Evolutionary conservation across 2,113 vertebrate genomes (phyloP).

Genomic region (Neoarius graeffei): DNA sequence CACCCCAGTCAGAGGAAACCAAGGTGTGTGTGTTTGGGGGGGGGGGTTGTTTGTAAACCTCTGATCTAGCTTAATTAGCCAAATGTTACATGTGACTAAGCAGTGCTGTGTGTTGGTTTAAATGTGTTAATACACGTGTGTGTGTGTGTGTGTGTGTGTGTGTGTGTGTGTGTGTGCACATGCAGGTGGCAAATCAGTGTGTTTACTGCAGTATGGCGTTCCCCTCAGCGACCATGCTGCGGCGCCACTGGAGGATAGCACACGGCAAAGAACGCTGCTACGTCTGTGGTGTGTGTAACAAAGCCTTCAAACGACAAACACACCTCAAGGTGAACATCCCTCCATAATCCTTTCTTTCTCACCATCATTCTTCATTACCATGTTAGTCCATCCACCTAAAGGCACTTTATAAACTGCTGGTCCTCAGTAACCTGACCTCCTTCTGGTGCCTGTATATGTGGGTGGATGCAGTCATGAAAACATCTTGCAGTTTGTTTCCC

Average conservation of each 20-base stretch:
- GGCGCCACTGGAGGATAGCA: constrained; percentile 79
- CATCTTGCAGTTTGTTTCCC: background rate
- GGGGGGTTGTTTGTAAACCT: background rate
- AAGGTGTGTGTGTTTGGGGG: constrained; percentile 57
- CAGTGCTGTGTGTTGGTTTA: background rate
- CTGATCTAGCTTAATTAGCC: background rate
- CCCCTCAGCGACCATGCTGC: constrained; percentile 79
- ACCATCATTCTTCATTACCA: background rate
- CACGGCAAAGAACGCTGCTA: constrained; percentile 91
- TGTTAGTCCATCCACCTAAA: background rate
- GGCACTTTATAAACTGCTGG: background rate
- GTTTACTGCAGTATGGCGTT: constrained; percentile 85
- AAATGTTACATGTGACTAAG: background rate
- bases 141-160: background rate
- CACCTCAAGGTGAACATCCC: constrained; percentile 87
- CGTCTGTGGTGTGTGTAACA: constrained; percentile 86
- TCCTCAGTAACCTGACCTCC: background rate
- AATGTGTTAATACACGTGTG: background rate
- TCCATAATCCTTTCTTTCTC: background rate
- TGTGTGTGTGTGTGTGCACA: constrained; percentile 36
- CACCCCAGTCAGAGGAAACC: constrained; percentile 61
- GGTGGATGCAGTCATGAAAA: background rate
- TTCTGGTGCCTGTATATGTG: background rate
- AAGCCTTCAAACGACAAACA: constrained; percentile 94
- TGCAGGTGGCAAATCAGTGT: constrained; percentile 82